These are phyloP conservation scores for Nomada fabriciana DNA, from an alignment of 2,888 invertebrate genomes.

Conservation along the genomic window DNA sequence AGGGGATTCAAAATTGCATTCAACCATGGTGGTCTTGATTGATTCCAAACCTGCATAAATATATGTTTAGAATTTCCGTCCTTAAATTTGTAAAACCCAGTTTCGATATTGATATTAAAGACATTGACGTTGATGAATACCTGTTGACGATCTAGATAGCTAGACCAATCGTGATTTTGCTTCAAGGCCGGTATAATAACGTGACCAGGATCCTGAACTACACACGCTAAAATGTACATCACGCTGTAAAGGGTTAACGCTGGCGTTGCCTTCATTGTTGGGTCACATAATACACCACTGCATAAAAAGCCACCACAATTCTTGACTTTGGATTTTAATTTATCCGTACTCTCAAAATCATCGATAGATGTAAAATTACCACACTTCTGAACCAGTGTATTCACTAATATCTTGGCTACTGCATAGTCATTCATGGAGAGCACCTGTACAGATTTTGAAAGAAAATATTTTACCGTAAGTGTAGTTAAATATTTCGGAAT, in stretches of 20 bases:
- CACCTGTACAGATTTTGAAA: slow-evolving; percentile 85
- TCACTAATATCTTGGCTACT: slow-evolving; percentile 85
- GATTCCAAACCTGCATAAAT: slow-evolving; percentile 90
- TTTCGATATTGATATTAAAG: neutral
- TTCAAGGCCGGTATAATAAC: slow-evolving; percentile 89
- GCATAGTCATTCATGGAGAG: slow-evolving; percentile 90
- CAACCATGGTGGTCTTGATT: slow-evolving; percentile 91
- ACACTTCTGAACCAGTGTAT: slow-evolving; percentile 68
- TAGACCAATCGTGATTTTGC: slow-evolving; percentile 88
- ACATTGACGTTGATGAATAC: slow-evolving; percentile 79
- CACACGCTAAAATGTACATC: slow-evolving; percentile 87
- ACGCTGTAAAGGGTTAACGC: slow-evolving; percentile 88
- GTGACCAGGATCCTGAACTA: slow-evolving; percentile 86
- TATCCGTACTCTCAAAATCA: slow-evolving; percentile 23
- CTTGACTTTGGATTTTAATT: slow-evolving; percentile 69
- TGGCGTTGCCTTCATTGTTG: slow-evolving; percentile 81
- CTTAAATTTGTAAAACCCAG: neutral
- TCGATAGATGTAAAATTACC: slow-evolving; percentile 44
- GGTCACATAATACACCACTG: slow-evolving; percentile 87
- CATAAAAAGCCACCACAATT: slow-evolving; percentile 90
- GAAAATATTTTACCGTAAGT: too few species aligned
- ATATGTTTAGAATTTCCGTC: neutral
- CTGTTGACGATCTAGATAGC: slow-evolving; percentile 91
- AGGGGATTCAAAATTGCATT: slow-evolving; percentile 89
- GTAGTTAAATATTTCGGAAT: too few species aligned